Evolutionary conservation across 1,140 invertebrate species (phyloP).

Genomic region (Agrilus planipennis): DNA sequence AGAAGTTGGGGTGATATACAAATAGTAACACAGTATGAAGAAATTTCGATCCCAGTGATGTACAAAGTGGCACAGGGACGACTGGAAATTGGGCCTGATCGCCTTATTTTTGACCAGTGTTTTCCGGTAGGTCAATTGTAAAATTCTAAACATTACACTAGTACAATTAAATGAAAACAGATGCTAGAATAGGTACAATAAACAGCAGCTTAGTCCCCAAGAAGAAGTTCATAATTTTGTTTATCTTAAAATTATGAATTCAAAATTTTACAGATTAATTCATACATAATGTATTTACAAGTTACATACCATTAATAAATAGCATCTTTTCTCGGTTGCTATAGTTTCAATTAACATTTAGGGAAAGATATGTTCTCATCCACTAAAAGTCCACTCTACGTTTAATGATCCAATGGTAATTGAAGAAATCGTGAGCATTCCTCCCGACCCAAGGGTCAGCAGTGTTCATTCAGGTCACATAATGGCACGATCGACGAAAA

Average conservation of each 20-base stretch:
- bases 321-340: no score
- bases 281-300: no score
- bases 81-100: conserved; percentile 46
- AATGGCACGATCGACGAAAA: conserved; percentile 38
- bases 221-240: no score
- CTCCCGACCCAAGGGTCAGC: conserved; percentile 37
- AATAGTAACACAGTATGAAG: conserved; percentile 63
- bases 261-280: no score
- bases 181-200: no score
- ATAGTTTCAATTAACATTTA: no score
- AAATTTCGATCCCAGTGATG: conserved; percentile 46
- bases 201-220: no score
- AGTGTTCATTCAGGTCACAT: conserved; percentile 32
- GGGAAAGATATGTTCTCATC: conserved; percentile 65
- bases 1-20: conserved; percentile 55
- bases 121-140: conserved; percentile 80
- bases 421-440: conserved; percentile 34
- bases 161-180: no score
- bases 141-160: no score
- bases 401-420: conserved; percentile 62
- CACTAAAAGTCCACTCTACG: conserved; percentile 59
- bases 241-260: no score
- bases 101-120: conserved; percentile 62
- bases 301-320: no score
- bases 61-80: conserved; percentile 50